Evolutionary conservation across 2,797 vertebrate species (phyloP).

Genomic region (Phyllotis vaccarum): DNA sequence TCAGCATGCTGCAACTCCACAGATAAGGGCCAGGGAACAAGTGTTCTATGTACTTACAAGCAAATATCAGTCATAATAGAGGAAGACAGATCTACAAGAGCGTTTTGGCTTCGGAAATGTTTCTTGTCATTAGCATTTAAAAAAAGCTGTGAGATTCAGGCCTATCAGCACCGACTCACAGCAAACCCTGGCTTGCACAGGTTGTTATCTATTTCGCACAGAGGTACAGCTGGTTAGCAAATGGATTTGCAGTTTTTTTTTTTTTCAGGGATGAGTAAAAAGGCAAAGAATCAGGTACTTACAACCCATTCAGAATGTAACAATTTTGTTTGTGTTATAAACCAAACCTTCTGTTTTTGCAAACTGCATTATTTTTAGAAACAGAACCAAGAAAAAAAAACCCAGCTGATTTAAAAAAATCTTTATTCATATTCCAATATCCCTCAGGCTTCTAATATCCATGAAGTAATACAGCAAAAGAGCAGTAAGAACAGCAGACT

Average conservation of each 20-base stretch:
- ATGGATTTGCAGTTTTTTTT: conserved; percentile 99
- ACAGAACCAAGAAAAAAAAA: conserved; percentile 93
- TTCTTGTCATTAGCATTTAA: conserved; percentile 99
- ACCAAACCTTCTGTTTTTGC: conserved; percentile 94
- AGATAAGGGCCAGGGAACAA: conserved; percentile 99
- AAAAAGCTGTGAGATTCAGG: conserved; percentile 99
- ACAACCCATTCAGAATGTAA: conserved; percentile 96
- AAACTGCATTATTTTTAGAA: conserved; percentile 96
- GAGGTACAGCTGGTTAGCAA: conserved; percentile 99
- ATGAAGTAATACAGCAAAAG: conserved; percentile 90
- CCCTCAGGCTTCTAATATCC: conserved; percentile 94
- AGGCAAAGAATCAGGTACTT: conserved; percentile 99
- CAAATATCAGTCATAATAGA: conserved; percentile 99
- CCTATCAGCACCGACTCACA: conserved; percentile 99
- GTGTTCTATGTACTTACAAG: conserved; percentile 99
- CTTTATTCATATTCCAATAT: conserved; percentile 98
- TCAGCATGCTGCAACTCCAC: conserved; percentile 98
- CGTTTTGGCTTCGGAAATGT: conserved; percentile 98
- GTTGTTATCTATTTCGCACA: conserved; percentile 99
- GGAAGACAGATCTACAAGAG: conserved; percentile 99
- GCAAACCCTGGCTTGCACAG: conserved; percentile 98
- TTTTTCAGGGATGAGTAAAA: conserved; percentile 99
- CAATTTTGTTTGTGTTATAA: conserved; percentile 95
- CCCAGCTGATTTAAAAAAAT: conserved; percentile 92
- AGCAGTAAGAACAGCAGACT: conserved; percentile 87